Evolutionary conservation across 2,113 vertebrate genomes (phyloP).

Genomic region (Grammomys dolichurus): DNA sequence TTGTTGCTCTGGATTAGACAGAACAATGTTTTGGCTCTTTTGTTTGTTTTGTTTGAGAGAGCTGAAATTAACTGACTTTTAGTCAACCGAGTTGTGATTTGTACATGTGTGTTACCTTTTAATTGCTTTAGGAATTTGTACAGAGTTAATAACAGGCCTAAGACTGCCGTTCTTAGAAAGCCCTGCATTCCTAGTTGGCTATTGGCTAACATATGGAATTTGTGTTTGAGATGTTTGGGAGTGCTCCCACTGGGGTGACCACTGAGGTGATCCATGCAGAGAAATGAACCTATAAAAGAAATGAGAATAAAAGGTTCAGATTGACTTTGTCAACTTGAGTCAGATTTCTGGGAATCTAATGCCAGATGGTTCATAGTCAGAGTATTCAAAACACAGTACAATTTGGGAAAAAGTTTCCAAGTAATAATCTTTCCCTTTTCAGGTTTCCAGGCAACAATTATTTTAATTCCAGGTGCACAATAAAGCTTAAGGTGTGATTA

Average conservation of each 20-base stretch:
- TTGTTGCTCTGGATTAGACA: conserved; percentile 35
- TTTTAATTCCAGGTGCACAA: neutral
- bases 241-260: neutral
- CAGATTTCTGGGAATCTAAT: neutral
- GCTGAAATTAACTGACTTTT: neutral
- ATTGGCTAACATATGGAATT: conserved; percentile 27
- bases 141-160: conserved; percentile 7
- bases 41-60: neutral
- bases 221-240: conserved; percentile 35
- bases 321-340: neutral
- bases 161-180: conserved; percentile 41
- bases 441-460: neutral
- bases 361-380: neutral
- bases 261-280: neutral
- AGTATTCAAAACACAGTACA: neutral
- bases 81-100: neutral
- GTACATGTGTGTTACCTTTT: neutral
- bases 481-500: neutral
- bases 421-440: neutral
- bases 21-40: neutral
- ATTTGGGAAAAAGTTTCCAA: neutral
- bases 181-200: neutral
- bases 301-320: neutral
- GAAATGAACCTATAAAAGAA: neutral
- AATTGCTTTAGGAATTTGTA: conserved; percentile 22